Evolutionary conservation across 2,797 vertebrate species (phyloP), one percentile per base, ranked within the genome.

Genomic region (Onychomys torridus): DNA sequence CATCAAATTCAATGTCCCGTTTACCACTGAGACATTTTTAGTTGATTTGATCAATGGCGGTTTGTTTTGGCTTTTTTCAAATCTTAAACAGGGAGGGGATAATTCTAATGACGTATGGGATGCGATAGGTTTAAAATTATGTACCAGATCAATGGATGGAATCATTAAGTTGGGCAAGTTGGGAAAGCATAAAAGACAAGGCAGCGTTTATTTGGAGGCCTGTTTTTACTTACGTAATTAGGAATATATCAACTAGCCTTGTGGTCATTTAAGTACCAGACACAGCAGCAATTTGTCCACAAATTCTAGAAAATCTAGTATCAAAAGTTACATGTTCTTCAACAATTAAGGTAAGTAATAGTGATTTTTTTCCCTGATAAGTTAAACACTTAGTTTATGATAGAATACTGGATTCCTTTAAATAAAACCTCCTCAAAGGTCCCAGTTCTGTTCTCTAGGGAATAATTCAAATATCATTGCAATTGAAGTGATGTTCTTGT

Each of bases 301-400:
- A 92, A 92, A 25, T 75, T 93, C 92, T 89, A 94, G 91, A 76
- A 96, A 93, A 87, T 65, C 23, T 83, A 86, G 17, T 89, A 59
- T 89, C 69, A 81, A 86, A 94, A 92, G 86, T 82, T 13, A 86
- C 94, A 96, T 86, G 25, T 63, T 87, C 76, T 2, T 43, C 90
- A 92, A 69, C 29, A 95, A 92, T 69, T 89, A 61, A 93, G 92
- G 59, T 37, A 49, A 25, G 7, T 14, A 34, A 19, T 43, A 25
- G 17, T 29, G 5, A 76, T 79, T 79, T 94, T n/a, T 46, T 69
- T 46, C 57, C 57, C 49, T n/a, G 57, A 91, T 8, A 81, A 87
- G 34, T 89, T 76, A 96, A 95, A 82, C 40, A 61, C 83, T 89
- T 93, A 92, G 71, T 84, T 86, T 94, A 67, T 71, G 19, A 71